phyloP scores from a whole-genome alignment of 2,797 vertebrate genomes.

The Danio aesculapii region DNA sequence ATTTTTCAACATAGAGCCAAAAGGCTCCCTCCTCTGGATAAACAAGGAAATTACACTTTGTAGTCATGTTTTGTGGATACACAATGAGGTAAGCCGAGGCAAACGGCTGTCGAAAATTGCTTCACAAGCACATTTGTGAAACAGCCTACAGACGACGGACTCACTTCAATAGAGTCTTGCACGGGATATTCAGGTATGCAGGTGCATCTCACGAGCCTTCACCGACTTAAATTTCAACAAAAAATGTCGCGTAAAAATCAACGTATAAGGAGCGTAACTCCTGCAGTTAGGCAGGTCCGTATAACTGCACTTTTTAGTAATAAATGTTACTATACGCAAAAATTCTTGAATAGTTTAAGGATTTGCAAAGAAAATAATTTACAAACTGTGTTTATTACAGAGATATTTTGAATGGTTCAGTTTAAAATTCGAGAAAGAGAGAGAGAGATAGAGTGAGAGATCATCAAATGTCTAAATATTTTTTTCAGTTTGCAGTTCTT shows the following conservation, averaged over 20 bases:
- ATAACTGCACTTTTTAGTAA: background rate
- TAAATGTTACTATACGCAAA: background rate
- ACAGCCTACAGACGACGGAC: conserved; percentile 6
- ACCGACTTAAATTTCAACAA: background rate
- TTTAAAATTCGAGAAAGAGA: background rate
- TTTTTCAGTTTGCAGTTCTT: no score
- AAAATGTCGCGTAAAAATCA: background rate
- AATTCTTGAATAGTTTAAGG: no score
- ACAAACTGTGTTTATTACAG: no score
- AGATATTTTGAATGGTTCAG: no score
- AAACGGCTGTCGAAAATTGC: background rate
- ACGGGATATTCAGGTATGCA: conserved; percentile 35
- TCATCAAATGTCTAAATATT: background rate
- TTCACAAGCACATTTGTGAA: conserved; percentile 13
- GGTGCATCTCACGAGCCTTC: background rate
- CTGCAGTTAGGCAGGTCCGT: background rate
- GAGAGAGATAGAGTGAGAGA: background rate
- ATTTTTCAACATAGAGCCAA: conserved; percentile 2
- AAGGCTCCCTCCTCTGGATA: conserved; percentile 79
- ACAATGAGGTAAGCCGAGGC: conserved; percentile 10
- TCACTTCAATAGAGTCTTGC: conserved; percentile 3
- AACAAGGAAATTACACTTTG: conserved; percentile 66
- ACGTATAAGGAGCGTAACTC: background rate
- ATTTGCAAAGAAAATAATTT: no score
- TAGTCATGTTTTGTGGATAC: background rate